phyloP scores from a whole-genome alignment of 2,797 vertebrate species.

The Acrossocheilus wenchowensis region DNA sequence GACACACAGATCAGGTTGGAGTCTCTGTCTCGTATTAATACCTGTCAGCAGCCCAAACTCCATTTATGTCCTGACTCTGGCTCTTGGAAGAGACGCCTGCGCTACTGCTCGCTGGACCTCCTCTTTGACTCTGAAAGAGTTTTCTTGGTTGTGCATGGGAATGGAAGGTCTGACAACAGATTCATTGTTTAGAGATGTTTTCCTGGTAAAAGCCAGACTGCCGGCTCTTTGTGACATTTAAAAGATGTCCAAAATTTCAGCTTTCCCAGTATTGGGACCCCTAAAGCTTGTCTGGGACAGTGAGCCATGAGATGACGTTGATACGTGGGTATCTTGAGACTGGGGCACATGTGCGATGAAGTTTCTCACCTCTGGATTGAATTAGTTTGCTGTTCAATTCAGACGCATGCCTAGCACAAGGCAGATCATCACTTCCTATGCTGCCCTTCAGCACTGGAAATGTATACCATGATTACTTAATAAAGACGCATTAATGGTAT shows the following conservation, averaged over 20 bases:
- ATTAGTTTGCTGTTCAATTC: conserved; percentile 25
- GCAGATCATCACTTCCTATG: conserved; percentile 19
- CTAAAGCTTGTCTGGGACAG: background rate
- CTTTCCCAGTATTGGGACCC: background rate
- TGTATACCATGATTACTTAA: conserved; percentile 40
- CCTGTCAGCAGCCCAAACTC: conserved; percentile 50
- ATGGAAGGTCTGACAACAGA: conserved; percentile 14
- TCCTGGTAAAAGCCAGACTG: background rate
- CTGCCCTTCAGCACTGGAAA: conserved; percentile 36
- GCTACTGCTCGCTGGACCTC: background rate
- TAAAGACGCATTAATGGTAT: conserved; percentile 29
- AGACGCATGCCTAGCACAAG: conserved; percentile 12
- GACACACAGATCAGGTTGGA: conserved; percentile 55
- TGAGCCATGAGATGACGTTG: background rate
- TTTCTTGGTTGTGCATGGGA: background rate
- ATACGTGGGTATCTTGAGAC: background rate
- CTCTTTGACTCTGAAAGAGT: background rate
- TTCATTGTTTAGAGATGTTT: conserved; percentile 37
- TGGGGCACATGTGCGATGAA: conserved; percentile 21
- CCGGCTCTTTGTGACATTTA: conserved; percentile 43
- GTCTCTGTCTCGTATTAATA: conserved; percentile 51
- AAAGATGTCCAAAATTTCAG: background rate
- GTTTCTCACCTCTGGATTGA: conserved; percentile 47
- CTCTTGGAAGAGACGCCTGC: conserved; percentile 6
- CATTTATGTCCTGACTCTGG: conserved; percentile 33